Evolutionary conservation across 2,113 vertebrate genomes (phyloP).

Genomic region (Psephotus haematonotus): DNA sequence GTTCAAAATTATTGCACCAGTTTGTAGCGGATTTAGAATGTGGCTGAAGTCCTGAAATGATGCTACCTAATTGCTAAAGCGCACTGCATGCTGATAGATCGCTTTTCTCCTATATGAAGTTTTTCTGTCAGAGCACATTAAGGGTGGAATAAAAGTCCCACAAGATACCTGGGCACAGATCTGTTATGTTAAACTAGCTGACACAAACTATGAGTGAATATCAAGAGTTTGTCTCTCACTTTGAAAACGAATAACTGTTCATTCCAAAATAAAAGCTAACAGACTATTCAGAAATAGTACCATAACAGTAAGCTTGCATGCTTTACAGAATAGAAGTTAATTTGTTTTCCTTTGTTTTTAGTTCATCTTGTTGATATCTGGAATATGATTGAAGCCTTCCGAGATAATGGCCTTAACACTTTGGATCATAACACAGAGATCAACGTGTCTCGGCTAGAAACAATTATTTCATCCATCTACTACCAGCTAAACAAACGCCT

Average conservation of each 20-base stretch:
- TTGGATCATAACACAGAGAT: constrained; percentile 90
- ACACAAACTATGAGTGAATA: fast-evolving
- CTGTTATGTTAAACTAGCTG: background rate
- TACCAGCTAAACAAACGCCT: constrained; percentile 98
- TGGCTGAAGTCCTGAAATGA: background rate
- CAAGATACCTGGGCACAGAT: background rate
- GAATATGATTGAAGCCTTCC: constrained; percentile 99
- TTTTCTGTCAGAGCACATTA: background rate
- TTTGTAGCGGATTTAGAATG: background rate
- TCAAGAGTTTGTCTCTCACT: background rate
- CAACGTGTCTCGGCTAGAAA: constrained; percentile 96
- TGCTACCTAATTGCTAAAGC: background rate
- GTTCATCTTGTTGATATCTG: constrained; percentile 98
- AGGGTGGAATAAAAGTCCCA: background rate
- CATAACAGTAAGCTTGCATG: background rate
- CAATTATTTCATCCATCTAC: constrained; percentile 97
- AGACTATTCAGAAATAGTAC: fast-evolving
- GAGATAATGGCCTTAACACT: constrained; percentile 95
- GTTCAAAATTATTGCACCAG: background rate
- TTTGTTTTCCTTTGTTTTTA: constrained; percentile 35
- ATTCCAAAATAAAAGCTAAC: background rate
- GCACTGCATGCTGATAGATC: fast-evolving
- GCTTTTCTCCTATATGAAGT: background rate
- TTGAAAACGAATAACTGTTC: background rate
- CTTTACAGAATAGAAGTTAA: background rate